Evolutionary conservation across 2,888 invertebrate genomes (phyloP).

Genomic region (Amiota mariae): DNA sequence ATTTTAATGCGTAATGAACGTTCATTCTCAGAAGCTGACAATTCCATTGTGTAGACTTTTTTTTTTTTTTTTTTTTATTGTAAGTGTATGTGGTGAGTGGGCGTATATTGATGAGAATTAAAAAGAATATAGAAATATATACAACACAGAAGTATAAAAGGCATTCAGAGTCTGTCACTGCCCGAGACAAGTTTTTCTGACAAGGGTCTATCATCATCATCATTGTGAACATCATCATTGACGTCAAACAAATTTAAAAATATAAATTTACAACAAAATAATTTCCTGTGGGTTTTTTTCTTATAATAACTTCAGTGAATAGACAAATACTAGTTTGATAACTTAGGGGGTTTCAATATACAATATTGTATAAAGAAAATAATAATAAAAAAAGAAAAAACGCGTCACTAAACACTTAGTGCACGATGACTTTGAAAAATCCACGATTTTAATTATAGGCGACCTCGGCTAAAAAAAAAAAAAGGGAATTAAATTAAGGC

Average conservation of each 20-base stretch:
- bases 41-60: not conserved
- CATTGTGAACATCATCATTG: not conserved
- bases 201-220: slow-evolving; percentile 4
- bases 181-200: not conserved
- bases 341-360: too few relatives aligned
- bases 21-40: slow-evolving; percentile 21
- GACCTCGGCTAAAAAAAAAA: not conserved
- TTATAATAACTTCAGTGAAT: too few relatives aligned
- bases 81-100: not conserved
- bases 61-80: not conserved
- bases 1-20: slow-evolving; percentile 22
- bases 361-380: too few relatives aligned
- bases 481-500: not conserved
- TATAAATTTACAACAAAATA: too few relatives aligned
- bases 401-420: too few relatives aligned
- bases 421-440: too few relatives aligned
- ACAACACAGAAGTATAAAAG: too few relatives aligned
- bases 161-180: slow-evolving; percentile 4
- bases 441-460: too few relatives aligned
- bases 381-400: too few relatives aligned
- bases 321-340: too few relatives aligned
- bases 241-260: slow-evolving; percentile 12
- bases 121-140: not conserved
- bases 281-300: too few relatives aligned
- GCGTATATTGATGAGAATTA: slow-evolving; percentile 13